These are phyloP conservation scores for Hippocampus mohnikei DNA, from an alignment of 2,113 vertebrate genomes.

Conservation along the genomic window DNA sequence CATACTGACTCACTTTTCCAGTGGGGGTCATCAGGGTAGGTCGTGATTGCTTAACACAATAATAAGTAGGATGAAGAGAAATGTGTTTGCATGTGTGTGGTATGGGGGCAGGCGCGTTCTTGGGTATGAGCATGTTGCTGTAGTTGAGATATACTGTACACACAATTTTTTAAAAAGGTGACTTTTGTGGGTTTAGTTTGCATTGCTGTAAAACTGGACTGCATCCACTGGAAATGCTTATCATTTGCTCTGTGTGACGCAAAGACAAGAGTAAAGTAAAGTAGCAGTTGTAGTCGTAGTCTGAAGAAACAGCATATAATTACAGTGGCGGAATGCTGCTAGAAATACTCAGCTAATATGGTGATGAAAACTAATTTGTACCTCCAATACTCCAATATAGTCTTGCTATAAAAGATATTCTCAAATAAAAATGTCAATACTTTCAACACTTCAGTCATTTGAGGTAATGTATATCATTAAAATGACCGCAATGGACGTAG, in stretches of 20 bases:
- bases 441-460: no score
- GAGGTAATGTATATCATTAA: no score
- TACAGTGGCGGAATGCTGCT: no score
- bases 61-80: slow-evolving; percentile 26
- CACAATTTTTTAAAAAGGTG: background rate
- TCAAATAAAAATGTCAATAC: no score
- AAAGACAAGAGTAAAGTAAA: background rate
- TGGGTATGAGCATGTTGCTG: background rate
- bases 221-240: background rate
- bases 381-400: no score
- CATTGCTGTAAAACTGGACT: background rate
- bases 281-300: no score
- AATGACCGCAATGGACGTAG: no score
- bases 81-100: background rate
- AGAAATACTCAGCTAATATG: no score
- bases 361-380: no score
- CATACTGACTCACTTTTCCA: slow-evolving; percentile 11
- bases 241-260: background rate
- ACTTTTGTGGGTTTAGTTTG: background rate
- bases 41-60: slow-evolving; percentile 39
- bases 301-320: no score
- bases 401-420: no score
- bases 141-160: background rate
- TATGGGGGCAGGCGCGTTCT: background rate
- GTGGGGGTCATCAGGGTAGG: slow-evolving; percentile 24